phyloP scores from a whole-genome alignment of 1,140 invertebrate genomes.

The Papilio glaucus region DNA sequence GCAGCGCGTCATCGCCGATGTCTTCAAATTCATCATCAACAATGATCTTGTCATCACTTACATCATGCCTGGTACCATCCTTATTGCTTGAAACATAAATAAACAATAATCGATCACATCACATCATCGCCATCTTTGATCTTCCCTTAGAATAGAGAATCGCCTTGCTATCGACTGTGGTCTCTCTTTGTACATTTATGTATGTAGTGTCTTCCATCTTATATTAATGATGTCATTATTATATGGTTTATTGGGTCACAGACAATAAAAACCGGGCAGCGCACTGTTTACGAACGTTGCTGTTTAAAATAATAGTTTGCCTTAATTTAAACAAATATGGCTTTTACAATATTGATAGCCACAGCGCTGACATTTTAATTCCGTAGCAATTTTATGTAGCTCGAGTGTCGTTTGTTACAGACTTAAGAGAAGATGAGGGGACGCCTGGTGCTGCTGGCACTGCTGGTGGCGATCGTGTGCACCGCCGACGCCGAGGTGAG shows the following conservation, averaged over 20 bases:
- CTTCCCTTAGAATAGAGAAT: background rate
- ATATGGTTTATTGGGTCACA: background rate
- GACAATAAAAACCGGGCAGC: constrained; percentile 1
- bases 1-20: background rate
- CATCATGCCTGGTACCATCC: no score
- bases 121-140: background rate
- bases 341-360: background rate
- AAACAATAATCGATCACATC: background rate
- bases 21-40: background rate
- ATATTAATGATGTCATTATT: background rate
- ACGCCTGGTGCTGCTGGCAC: constrained; percentile 59
- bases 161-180: no score
- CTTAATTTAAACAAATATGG: background rate
- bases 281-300: background rate
- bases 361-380: background rate
- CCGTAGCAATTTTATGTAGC: background rate
- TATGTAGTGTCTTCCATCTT: background rate
- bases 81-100: no score
- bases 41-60: background rate
- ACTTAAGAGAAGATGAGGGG: constrained; percentile 60
- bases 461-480: constrained; percentile 63
- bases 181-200: background rate
- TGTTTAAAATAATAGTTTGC: background rate
- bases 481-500: constrained; percentile 61
- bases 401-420: constrained; percentile 49